Evolutionary conservation across 2,888 invertebrate genomes (phyloP), one percentile per base, ranked within the genome.

Genomic region (Eupeodes luniger): DNA sequence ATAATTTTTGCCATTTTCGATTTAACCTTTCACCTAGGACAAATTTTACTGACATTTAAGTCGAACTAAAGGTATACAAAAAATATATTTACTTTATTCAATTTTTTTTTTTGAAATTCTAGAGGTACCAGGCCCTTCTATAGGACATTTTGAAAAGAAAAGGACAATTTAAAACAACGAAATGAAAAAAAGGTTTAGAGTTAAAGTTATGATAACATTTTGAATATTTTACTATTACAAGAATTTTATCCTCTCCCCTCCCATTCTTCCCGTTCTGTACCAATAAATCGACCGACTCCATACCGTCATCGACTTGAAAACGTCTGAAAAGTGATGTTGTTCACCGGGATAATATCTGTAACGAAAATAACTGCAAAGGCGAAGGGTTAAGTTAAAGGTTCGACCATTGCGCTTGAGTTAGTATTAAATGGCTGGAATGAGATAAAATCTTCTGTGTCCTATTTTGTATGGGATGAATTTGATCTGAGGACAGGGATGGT

Each of bases 151-250:
- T 27, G 27, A 27, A 27, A 3, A 27, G 27, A 27, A 27, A 27
- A 27, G 40, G 40, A 14, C 7, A 34, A 7, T 59, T 59, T 34
- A 2, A 34, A 79, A 70, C 55, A 79, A 80, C 82, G 27, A 27
- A 27, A 2, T 3, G 27, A 72, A 55, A 85, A 85, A 85, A 89
- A 66, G 85, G 81, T 81, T 75, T 61, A 78, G 53, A 85, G 66
- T 66, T 81, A 85, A 89, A 89, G 85, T 85, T 82, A 89, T 89
- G 89, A 89, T 85, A 89, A 89, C 70, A 89, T 85, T 89, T 89
- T 89, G 89, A 89, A 89, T 85, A 85, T 82, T 85, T 76, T 79
- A 88, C 77, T 80, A 77, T 66, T 81, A 83, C 80, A 84, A 77
- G 87, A 77, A 87, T 87, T 77, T 84, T 80, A 84, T 84, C 87